Percentiles rank a stretch among this genome's conserved stretches.
Conservation (phyloP, 2,888 invertebrate genomes). For the Eupithecia exiguata region DNA sequence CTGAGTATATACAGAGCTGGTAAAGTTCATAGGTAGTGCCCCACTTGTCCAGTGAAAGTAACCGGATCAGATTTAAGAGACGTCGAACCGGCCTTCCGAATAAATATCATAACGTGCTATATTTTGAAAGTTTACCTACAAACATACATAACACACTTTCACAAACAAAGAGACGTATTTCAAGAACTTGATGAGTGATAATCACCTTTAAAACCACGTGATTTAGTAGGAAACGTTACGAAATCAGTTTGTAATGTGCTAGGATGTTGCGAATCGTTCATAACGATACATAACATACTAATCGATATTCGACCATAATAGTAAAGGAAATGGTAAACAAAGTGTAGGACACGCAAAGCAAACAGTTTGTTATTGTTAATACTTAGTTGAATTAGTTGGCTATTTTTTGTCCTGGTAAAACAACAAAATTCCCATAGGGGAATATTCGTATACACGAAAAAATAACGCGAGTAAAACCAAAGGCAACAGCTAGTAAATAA, state of each 20-base stretch:
- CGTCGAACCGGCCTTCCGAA: constrained; percentile 30
- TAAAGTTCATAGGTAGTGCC: constrained; percentile 15
- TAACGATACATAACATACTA: constrained; percentile 21
- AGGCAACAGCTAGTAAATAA: too few relatives aligned
- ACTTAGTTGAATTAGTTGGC: too few relatives aligned
- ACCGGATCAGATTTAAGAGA: constrained; percentile 25
- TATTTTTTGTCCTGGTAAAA: too few relatives aligned
- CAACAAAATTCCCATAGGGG: too few relatives aligned
- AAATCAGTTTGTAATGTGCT: constrained; percentile 22
- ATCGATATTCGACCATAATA: constrained; percentile 15
- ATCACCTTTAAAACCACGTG: constrained; percentile 17
- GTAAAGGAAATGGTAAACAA: constrained; percentile 20
- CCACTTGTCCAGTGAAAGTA: constrained; percentile 37
- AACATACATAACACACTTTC: constrained; percentile 40
- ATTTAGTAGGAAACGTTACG: constrained; percentile 16
- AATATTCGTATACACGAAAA: too few relatives aligned
- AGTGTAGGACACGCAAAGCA: constrained; percentile 9
- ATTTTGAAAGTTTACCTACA: constrained; percentile 42
- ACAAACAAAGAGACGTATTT: constrained; percentile 21
- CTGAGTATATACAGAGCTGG: background rate
- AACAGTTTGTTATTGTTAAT: background rate
- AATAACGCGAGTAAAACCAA: too few relatives aligned
- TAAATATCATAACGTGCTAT: constrained; percentile 36
- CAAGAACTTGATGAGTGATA: constrained; percentile 12
- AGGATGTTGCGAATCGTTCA: constrained; percentile 30